Base-by-base conservation (phyloP, 2,888 invertebrate genomes). In the Cheilosia pagana region DNA sequence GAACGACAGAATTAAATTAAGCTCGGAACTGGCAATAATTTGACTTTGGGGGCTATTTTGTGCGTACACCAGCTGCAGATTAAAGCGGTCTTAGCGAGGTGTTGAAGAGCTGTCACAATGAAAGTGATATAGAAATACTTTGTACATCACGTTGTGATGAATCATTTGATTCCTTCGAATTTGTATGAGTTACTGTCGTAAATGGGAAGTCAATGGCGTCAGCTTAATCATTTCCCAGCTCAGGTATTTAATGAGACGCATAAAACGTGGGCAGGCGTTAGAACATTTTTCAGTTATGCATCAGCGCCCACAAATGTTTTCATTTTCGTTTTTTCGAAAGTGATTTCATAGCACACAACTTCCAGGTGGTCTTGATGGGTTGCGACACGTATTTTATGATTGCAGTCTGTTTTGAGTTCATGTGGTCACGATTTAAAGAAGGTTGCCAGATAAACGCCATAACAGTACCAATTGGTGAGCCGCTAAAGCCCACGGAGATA, bases 201-300 rank as follows among this genome's bases (percentile, higher is more conserved):
- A 45, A 16, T 16, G 43, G 8, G 8, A 12, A 35, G n/a, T n/a
- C 43, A 19, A 16, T 45, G 8, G n/a, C 43, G 1, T 1, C 41
- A 1, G 43, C 14, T 7, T 16, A 16, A 8, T 16, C 50, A 23
- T 10, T 48, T n/a, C n/a, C n/a, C n/a, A n/a, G 19, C 19, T 21
- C 2, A 25, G 23, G 12, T 14, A 10, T 16, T 8, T 16, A 45
- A 19, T 45, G 50, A 50, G 23, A 12, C 48, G 21, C 12, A 12
- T 48, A 48, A 48, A 48, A 48, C 23, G 50, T 50, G 50, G 50
- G 50, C 50, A 23, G 50, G 2, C 23, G 2, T n/a, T 50, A 6
- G 21, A 50, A 50, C 10, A 50, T 50, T 50, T 14, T 25, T 14
- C 23, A 12, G 23, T 50, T 12, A 7, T 10, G 5, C 23, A 50